Evolutionary conservation across 2,888 invertebrate genomes (phyloP), one percentile per base, ranked within the genome.

Genomic region (Pelosia muscerda): DNA sequence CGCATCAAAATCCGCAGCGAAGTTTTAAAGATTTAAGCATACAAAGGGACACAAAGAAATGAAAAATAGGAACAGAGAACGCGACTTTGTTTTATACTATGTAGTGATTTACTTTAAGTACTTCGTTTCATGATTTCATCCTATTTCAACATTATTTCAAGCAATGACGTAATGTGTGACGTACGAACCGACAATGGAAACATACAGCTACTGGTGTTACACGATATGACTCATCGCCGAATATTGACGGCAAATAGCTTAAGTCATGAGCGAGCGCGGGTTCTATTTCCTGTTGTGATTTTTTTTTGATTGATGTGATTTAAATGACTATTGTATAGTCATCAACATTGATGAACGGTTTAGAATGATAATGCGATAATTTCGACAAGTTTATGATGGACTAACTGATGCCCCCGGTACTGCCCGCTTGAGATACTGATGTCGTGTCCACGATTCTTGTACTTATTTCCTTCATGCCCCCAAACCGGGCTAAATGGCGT

Each of bases 161-260:
- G 58, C 34, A n/a, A 58, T 81, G 82, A 84, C 79, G 81, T 76
- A 57, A 68, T 19, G 59, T 68, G 63, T 77, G 77, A 78, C 79
- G 78, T 78, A 60, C 53, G 9, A 63, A 73, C 74, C 56, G 66
- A 76, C 76, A 81, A 81, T 85, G 83, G 81, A 80, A 82, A 77
- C 70, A 62, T 77, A 78, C 78, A 70, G 68, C 82, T 71, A 71
- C 81, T 78, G 74, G 76, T 76, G 61, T 78, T 81, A 77, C 74
- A 54, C 72, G 60, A n/a, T 55, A 72, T 90, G 89, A 90, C 77
- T 90, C 90, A 90, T 82, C 82, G 78, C 75, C 81, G 74, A 87
- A 84, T 86, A 88, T 86, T 85, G 84, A 83, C 60, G 66, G 63
- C 53, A 59, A 13, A 54, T 19, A 8, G 61, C 9, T 2, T 60